Evolutionary conservation across 2,113 vertebrate genomes (phyloP).

Genomic region (Balaeniceps rex): DNA sequence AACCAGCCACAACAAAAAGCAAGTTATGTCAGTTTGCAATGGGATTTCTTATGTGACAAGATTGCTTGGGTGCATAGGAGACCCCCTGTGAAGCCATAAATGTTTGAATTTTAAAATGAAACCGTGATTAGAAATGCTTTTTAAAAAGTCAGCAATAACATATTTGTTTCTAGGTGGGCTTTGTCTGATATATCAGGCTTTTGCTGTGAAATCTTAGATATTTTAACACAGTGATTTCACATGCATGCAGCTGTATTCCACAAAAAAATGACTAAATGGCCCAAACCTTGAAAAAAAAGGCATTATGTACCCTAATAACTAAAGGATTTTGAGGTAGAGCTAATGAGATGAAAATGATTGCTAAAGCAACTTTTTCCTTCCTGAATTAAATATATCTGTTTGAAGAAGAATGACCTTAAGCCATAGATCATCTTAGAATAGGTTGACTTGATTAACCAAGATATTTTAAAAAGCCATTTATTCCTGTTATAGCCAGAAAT

Average conservation of each 20-base stretch:
- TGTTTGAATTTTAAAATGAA: neutral
- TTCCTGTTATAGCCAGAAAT: neutral
- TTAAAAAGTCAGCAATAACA: neutral
- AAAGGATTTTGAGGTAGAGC: neutral
- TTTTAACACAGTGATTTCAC: neutral
- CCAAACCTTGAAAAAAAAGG: neutral
- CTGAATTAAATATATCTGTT: neutral
- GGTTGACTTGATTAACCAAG: neutral
- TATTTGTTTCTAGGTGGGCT: neutral
- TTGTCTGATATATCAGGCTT: neutral
- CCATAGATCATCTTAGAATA: neutral
- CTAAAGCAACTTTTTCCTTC: neutral
- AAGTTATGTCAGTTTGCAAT: neutral
- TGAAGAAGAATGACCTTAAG: conserved; percentile 3
- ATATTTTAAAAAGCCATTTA: neutral
- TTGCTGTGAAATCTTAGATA: neutral
- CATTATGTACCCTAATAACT: neutral
- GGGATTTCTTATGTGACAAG: neutral
- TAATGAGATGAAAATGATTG: neutral
- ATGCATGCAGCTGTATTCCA: neutral
- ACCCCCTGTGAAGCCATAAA: neutral
- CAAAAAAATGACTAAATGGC: neutral
- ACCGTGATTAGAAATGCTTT: neutral
- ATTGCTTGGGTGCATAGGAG: neutral
- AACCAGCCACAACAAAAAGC: neutral